Base-by-base conservation (phyloP, 2,113 vertebrate species). In the Aplodontia rufa region DNA sequence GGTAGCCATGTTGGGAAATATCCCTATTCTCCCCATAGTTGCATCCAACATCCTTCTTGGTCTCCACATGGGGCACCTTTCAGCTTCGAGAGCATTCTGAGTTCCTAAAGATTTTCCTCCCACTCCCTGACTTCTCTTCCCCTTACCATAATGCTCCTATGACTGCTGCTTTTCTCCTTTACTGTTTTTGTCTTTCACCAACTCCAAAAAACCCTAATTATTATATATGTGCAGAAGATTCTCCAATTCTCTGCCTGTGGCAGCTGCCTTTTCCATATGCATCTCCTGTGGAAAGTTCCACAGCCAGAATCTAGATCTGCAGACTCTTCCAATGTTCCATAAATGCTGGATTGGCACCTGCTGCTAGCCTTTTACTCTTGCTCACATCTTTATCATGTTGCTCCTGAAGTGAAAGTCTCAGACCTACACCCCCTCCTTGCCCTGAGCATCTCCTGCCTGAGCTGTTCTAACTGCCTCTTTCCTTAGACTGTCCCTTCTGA, bases 381-480 rank as follows among this genome's bases (percentile, higher is more conserved):
- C 1, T 4, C 8, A 8, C 24, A 7, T 6, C 42, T 26, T 24
- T 10, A 26, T 13, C 55, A 45, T 2, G 0, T 6, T 4, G 19
- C 22, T 55, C 42, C 13, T 2, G 2, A 58, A 69, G 45, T 58
- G 69, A 37, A 71, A 45, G 47, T 75, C 16, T 40, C 55, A n/a
- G 45, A 68, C 37, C n/a, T n/a, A 49, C 7, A 14, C 14, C 53
- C 58, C 55, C 30, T 11, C 49, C 26, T 2, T 9, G 3, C 30
- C 68, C 42, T 47, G 17, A 4, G 28, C 16, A 16, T 8, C 12
- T 75, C 32, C 69, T 40, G 32, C 28, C 62, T 12, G 30, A n/a
- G 49, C 45, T 26, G 4, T 20, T 5, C 12, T 28, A 42, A 40
- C 42, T 11, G 1, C 2, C 26, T 26, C 40, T 24, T 22, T 16